Evolutionary conservation across 2,113 vertebrate genomes (phyloP).

Genomic region (Lepus timidus): DNA sequence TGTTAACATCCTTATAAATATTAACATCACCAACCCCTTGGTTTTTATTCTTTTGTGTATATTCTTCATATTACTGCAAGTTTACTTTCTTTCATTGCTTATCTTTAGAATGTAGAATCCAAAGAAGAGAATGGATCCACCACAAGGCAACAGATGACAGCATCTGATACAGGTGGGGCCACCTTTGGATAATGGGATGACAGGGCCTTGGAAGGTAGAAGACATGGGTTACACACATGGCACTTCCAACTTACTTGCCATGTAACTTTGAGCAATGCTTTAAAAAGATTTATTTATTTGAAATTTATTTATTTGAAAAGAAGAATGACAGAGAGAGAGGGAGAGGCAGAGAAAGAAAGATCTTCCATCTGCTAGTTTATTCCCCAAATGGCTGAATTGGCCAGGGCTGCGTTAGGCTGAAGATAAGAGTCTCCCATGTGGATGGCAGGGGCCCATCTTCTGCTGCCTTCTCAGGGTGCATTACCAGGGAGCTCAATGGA

Average conservation of each 20-base stretch:
- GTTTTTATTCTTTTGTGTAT: not conserved
- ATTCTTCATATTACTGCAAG: not conserved
- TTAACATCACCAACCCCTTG: not conserved
- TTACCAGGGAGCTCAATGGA: too few species aligned
- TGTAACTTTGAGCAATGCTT: not conserved
- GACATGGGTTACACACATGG: not conserved
- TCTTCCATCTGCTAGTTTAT: too few species aligned
- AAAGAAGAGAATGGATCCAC: not conserved
- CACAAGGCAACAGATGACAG: not conserved
- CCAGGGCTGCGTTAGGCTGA: too few species aligned
- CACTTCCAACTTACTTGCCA: not conserved
- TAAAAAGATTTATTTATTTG: too few species aligned
- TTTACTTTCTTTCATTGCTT: not conserved
- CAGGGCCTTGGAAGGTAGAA: not conserved
- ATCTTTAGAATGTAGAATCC: not conserved
- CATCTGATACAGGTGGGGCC: not conserved
- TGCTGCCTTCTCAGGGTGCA: too few species aligned
- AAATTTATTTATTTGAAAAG: too few species aligned
- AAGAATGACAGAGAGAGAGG: too few species aligned
- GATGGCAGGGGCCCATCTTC: too few species aligned
- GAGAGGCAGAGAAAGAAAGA: too few species aligned
- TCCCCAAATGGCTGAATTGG: too few species aligned
- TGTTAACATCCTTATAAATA: not conserved
- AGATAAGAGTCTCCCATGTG: too few species aligned
- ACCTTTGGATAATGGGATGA: not conserved